Evolutionary conservation across 2,888 invertebrate species (phyloP).

Genomic region (Heliconius aoede): DNA sequence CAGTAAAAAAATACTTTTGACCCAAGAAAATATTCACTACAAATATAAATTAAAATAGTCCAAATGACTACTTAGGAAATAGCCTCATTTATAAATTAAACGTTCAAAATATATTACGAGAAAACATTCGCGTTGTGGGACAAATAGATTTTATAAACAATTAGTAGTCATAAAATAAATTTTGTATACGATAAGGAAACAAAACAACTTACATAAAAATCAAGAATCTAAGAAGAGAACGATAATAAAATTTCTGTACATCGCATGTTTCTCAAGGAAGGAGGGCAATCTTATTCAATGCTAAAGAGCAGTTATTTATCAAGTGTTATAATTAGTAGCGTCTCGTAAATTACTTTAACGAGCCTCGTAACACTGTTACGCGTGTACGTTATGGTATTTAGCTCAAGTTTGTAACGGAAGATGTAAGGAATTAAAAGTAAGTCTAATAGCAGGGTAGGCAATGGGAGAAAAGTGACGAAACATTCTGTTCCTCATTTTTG

Average conservation of each 20-base stretch:
- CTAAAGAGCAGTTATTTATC: slow-evolving; percentile 23
- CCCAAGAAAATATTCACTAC: background rate
- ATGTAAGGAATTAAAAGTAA: background rate
- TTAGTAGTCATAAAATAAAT: background rate
- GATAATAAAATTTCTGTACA: slow-evolving; percentile 22
- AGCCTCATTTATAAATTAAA: background rate
- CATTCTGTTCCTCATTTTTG: background rate
- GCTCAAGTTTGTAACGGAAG: background rate
- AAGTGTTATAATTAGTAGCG: slow-evolving; percentile 12
- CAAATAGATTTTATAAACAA: background rate
- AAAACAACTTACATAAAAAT: slow-evolving; percentile 12
- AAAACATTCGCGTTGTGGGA: background rate
- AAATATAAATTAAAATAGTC: background rate
- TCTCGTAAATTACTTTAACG: slow-evolving; percentile 18
- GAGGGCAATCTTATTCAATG: slow-evolving; percentile 5
- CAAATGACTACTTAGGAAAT: background rate
- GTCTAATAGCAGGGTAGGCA: background rate
- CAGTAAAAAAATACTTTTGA: background rate
- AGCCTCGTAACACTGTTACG: slow-evolving; percentile 1
- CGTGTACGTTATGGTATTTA: background rate
- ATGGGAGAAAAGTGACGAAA: too few relatives aligned
- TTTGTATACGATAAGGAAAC: background rate
- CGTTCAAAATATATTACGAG: background rate
- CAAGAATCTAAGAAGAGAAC: slow-evolving; percentile 10
- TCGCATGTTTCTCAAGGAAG: slow-evolving; percentile 33